These are phyloP conservation scores for Sphaeramia orbicularis DNA, from an alignment of 2,797 vertebrate species.

Conservation along the genomic window DNA sequence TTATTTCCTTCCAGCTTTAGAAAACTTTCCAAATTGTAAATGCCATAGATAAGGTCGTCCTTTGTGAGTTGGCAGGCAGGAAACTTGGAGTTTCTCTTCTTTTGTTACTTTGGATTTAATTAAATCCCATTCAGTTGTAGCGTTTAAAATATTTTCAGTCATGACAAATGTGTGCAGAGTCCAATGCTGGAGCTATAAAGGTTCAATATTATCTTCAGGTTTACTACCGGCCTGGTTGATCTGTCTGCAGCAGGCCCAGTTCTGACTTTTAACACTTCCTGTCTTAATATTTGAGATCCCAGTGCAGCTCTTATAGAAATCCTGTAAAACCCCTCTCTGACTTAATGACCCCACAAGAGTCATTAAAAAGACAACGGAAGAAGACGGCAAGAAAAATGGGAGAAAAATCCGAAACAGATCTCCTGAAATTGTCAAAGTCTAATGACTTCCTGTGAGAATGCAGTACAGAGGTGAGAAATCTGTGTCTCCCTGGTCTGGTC, in stretches of 20 bases:
- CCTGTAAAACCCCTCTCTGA: slow-evolving; percentile 8
- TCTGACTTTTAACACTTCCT: slow-evolving; percentile 28
- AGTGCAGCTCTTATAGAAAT: slow-evolving; percentile 15
- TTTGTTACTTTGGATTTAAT: background rate
- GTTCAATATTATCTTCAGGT: slow-evolving; percentile 7
- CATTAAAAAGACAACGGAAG: slow-evolving; percentile 39
- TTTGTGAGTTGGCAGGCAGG: background rate
- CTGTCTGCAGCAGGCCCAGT: slow-evolving; percentile 1
- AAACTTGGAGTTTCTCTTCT: background rate
- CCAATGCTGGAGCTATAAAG: background rate
- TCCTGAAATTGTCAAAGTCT: slow-evolving; percentile 10
- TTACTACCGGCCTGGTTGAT: background rate
- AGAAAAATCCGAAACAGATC: slow-evolving; percentile 4
- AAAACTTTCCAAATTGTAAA: slow-evolving; percentile 45
- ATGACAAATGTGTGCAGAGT: no score
- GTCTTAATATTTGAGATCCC: slow-evolving; percentile 25
- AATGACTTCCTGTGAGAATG: slow-evolving; percentile 12
- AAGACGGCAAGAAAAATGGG: slow-evolving; percentile 3
- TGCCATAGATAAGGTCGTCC: slow-evolving; percentile 2
- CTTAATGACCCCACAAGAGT: slow-evolving; percentile 49
- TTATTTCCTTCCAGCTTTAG: slow-evolving; percentile 19
- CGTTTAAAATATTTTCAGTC: no score
- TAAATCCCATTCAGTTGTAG: background rate
- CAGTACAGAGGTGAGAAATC: background rate
- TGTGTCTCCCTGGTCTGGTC: background rate